Evolutionary conservation across 2,888 invertebrate species (phyloP).

Genomic region (Rhagonycha lutea): DNA sequence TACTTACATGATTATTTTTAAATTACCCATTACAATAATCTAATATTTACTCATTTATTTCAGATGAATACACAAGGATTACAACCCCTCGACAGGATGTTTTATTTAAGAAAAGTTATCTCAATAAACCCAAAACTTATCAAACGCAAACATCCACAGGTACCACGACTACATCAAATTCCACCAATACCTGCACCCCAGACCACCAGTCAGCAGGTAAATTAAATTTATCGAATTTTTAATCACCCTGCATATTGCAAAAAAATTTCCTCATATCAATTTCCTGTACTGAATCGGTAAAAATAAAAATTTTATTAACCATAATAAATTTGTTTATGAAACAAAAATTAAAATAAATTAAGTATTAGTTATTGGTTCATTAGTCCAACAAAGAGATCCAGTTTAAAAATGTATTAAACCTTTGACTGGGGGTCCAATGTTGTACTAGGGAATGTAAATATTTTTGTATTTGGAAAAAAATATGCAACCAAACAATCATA

Average conservation of each 20-base stretch:
- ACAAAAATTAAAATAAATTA: neutral
- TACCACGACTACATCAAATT: constrained; percentile 47
- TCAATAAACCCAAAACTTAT: constrained; percentile 60
- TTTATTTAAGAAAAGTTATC: constrained; percentile 71
- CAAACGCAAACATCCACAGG: constrained; percentile 52
- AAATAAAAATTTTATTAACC: neutral
- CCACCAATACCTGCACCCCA: constrained; percentile 53
- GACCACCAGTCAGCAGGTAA: constrained; percentile 55
- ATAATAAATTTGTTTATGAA: neutral
- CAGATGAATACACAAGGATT: constrained; percentile 72
- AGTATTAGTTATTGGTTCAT: neutral
- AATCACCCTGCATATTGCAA: no score
- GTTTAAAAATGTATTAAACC: neutral
- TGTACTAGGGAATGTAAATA: no score
- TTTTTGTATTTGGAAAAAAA: neutral
- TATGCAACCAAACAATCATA: neutral
- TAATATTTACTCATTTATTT: constrained; percentile 29
- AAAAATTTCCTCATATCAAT: no score
- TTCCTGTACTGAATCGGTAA: neutral
- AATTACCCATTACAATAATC: neutral
- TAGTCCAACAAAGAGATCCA: neutral
- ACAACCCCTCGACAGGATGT: constrained; percentile 73
- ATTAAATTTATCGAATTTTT: neutral
- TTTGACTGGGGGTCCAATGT: neutral
- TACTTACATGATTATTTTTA: neutral